Conservation (phyloP, 2,797 vertebrate genomes). For the Enteromius trimaculatus region DNA sequence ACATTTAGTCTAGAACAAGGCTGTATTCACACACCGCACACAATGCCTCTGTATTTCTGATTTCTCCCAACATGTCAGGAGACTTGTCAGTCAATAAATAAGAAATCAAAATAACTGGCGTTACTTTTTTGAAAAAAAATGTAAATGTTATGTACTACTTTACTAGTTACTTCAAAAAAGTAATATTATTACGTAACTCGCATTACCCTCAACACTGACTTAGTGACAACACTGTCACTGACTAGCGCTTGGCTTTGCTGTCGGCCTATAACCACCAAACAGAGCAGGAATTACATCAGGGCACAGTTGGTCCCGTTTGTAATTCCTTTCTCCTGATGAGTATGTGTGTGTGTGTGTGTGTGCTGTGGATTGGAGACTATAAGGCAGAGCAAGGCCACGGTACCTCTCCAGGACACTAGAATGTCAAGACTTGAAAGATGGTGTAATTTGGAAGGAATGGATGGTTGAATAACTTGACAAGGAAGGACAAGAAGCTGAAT, state of each 20-base stretch:
- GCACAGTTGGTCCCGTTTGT: slow-evolving; percentile 54
- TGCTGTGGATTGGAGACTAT: slow-evolving; percentile 29
- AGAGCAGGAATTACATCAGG: slow-evolving; percentile 61
- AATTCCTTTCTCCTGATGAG: slow-evolving; percentile 56
- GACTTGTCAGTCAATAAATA: too few species aligned
- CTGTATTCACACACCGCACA: too few species aligned
- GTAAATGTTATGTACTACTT: too few species aligned
- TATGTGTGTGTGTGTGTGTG: slow-evolving; percentile 32
- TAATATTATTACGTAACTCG: too few species aligned
- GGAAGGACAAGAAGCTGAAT: slow-evolving; percentile 23
- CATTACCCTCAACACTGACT: background rate
- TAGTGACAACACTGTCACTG: slow-evolving; percentile 42
- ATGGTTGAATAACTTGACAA: slow-evolving; percentile 32
- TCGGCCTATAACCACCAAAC: slow-evolving; percentile 50
- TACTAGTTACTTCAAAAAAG: too few species aligned
- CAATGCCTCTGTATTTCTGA: too few species aligned
- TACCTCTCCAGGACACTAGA: slow-evolving; percentile 20
- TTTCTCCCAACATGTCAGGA: too few species aligned
- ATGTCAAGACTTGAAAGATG: slow-evolving; percentile 34
- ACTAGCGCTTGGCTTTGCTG: slow-evolving; percentile 46
- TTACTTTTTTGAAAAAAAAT: too few species aligned
- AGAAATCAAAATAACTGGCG: too few species aligned
- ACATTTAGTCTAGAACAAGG: too few species aligned
- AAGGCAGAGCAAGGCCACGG: slow-evolving; percentile 44
- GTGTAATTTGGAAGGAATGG: slow-evolving; percentile 12